phyloP scores from a whole-genome alignment of 2,888 invertebrate genomes.

The Aphrophora alni region DNA sequence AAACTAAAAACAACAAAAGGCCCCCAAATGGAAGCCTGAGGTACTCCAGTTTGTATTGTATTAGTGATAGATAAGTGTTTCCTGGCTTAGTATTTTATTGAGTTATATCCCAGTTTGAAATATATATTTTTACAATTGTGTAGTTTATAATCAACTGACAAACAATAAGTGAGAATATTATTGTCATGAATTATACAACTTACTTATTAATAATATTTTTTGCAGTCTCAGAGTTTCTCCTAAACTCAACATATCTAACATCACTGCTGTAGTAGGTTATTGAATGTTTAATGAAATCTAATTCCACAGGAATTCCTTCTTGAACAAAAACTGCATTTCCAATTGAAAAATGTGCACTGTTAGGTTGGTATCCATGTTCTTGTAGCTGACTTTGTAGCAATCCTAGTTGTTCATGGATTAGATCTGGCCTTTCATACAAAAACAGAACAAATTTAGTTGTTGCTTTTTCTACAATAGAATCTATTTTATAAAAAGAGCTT shows the following conservation, averaged over 20 bases:
- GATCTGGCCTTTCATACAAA: neutral
- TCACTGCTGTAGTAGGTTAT: constrained; percentile 43
- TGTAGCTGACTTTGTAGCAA: constrained; percentile 26
- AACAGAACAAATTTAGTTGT: neutral
- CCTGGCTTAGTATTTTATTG: too few species aligned
- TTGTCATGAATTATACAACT: too few species aligned
- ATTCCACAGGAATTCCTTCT: constrained; percentile 34
- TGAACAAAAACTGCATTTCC: constrained; percentile 48
- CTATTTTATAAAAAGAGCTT: too few species aligned
- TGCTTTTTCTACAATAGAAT: too few species aligned
- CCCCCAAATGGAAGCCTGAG: too few species aligned
- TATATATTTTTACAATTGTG: too few species aligned
- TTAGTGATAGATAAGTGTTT: too few species aligned
- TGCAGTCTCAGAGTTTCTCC: constrained; percentile 25
- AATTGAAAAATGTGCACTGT: constrained; percentile 37
- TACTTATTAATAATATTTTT: constrained; percentile 46
- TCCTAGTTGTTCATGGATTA: constrained; percentile 37
- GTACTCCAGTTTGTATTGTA: too few species aligned
- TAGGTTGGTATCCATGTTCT: constrained; percentile 10
- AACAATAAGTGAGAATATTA: too few species aligned
- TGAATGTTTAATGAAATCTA: constrained; percentile 38
- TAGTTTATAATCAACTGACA: too few species aligned
- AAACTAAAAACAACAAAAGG: too few species aligned
- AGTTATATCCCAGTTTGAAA: too few species aligned
- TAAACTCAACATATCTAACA: constrained; percentile 44